Base-by-base conservation (phyloP, 2,888 invertebrate genomes). In the Trilocha varians region DNA sequence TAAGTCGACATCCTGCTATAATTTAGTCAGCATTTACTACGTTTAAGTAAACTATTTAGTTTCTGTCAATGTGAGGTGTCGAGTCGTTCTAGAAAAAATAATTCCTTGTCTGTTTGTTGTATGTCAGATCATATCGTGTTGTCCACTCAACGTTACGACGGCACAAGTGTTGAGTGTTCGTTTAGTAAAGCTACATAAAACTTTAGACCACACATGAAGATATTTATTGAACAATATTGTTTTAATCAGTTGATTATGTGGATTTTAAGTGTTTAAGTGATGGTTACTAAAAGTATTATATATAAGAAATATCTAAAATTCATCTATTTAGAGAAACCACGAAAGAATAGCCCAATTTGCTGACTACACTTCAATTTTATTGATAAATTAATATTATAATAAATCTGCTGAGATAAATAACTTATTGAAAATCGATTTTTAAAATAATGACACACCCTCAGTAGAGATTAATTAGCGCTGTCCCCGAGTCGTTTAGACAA, bases 391-490 rank as follows among this genome's bases (percentile, higher is more conserved):
- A n/a, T n/a, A n/a, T n/a, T n/a, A n/a, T n/a, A n/a, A n/a, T n/a
- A n/a, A n/a, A n/a, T n/a, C n/a, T n/a, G n/a, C n/a, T n/a, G 56
- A 52, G 52, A 45, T 53, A 44, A 46, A 39, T 48, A 52, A 56
- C 50, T 15, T 44, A 40, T 38, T n/a, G 38, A 16, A 41, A 38
- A 47, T 45, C 34, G 54, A 52, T 50, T 59, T 59, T 62, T 70
- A 77, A 77, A 82, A 79, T 77, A 74, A 72, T 72, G 70, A 66
- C 62, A 69, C 69, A 69, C 66, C 68, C 67, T 69, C 70, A 68
- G 65, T 60, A 57, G 67, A 77, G 79, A 83, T 80, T 80, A 80
- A 83, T 83, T 80, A 78, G 73, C 69, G 70, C 64, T 78, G 78
- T 78, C 78, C 67, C 62, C 63, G 59, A 65, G 73, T 75, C 76